A percentile compares a stretch with the other conserved stretches of the same genome.
Evolutionary conservation across 2,797 vertebrate genomes (phyloP).

Genomic region (Allobates femoralis): DNA sequence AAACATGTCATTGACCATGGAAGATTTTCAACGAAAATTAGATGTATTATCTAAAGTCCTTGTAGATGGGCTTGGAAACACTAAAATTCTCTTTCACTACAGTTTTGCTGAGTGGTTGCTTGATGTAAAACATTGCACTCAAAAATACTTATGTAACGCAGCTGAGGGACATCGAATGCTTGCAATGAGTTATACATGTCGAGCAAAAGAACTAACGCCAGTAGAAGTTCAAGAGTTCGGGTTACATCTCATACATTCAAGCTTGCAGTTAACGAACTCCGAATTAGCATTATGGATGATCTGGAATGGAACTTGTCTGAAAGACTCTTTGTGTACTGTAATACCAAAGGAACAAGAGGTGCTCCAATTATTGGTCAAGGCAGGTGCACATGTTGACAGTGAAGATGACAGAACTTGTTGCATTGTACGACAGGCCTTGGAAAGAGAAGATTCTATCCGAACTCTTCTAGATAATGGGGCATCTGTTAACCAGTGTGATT

Average conservation of each 20-base stretch:
- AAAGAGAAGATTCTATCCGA: constrained; percentile 94
- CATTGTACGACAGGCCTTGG: constrained; percentile 93
- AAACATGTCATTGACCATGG: constrained; percentile 90
- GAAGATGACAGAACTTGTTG: constrained; percentile 92
- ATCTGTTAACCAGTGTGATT: constrained; percentile 93
- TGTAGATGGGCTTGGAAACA: constrained; percentile 87
- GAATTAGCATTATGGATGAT: constrained; percentile 98
- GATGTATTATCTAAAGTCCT: constrained; percentile 96
- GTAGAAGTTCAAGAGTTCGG: constrained; percentile 96
- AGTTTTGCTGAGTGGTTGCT: constrained; percentile 98
- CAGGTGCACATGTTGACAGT: constrained; percentile 93
- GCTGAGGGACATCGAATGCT: constrained; percentile 97
- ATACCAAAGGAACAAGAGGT: constrained; percentile 97
- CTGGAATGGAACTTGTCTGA: constrained; percentile 95
- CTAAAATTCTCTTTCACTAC: constrained; percentile 96
- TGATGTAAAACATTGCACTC: constrained; percentile 98
- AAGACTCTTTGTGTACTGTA: constrained; percentile 91
- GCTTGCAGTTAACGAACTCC: constrained; percentile 89
- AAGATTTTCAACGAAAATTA: constrained; percentile 98
- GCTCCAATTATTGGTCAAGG: constrained; percentile 95
- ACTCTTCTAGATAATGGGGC: constrained; percentile 93
- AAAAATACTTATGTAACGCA: constrained; percentile 96
- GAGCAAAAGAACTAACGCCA: constrained; percentile 90
- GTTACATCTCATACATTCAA: constrained; percentile 92
- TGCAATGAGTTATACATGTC: constrained; percentile 96